These are phyloP conservation scores for Tragelaphus buxtoni DNA, from an alignment of 2,113 vertebrate species.

Conservation along the genomic window DNA sequence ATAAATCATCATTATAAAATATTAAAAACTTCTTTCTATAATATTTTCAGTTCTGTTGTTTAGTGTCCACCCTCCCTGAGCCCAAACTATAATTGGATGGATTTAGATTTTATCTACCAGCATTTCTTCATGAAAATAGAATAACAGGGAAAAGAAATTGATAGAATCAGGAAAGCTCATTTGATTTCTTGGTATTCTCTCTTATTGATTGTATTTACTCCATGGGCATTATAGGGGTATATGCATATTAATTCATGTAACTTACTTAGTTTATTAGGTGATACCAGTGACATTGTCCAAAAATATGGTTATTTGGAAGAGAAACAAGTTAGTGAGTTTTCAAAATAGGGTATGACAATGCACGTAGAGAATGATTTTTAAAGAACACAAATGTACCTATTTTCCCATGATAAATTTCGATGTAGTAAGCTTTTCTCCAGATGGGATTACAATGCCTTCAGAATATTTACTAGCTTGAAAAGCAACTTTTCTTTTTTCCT, in stretches of 20 bases:
- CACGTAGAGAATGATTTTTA: background rate
- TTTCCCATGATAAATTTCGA: background rate
- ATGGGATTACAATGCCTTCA: background rate
- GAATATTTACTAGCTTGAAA: background rate
- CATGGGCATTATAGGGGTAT: background rate
- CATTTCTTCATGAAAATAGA: conserved; percentile 34
- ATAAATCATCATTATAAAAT: conserved; percentile 53
- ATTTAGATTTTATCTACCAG: background rate
- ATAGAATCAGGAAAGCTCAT: background rate
- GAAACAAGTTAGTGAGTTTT: conserved; percentile 16
- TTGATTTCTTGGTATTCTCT: background rate
- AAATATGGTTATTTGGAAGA: background rate
- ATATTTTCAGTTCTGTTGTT: conserved; percentile 25
- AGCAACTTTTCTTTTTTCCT: background rate
- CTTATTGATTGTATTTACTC: conserved; percentile 1
- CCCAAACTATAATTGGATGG: background rate
- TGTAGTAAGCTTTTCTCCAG: background rate
- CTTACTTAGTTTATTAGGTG: conserved; percentile 2
- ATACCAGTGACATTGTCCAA: background rate
- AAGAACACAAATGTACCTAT: background rate
- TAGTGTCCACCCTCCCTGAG: background rate
- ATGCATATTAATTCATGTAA: background rate
- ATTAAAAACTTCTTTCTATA: conserved; percentile 32
- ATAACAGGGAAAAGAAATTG: background rate
- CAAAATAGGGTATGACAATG: background rate